Evolutionary conservation across 2,888 invertebrate genomes (phyloP).

Genomic region (Drosophila macrothrix): DNA sequence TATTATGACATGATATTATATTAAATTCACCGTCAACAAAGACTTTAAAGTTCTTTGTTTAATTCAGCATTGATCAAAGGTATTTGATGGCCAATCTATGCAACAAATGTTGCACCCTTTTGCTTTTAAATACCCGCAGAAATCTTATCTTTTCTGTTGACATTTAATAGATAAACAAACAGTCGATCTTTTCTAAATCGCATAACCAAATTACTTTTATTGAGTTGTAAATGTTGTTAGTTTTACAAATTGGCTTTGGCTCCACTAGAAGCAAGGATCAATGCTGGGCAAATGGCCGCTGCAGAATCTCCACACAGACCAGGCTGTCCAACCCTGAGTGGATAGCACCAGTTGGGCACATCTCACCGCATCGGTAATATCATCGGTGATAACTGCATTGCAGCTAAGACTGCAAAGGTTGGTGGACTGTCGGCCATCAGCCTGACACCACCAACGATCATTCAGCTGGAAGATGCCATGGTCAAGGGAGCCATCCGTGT

Average conservation of each 20-base stretch:
- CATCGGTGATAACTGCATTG: conserved; percentile 61
- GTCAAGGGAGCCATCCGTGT: conserved; percentile 85
- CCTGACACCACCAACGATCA: conserved; percentile 79
- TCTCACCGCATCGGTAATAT: conserved; percentile 64
- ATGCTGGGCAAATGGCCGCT: conserved; percentile 58
- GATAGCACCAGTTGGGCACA: conserved; percentile 71
- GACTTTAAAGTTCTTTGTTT: background rate
- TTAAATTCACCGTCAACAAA: background rate
- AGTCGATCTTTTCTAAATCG: too few species aligned
- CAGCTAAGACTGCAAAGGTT: conserved; percentile 74
- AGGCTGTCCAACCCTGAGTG: conserved; percentile 77
- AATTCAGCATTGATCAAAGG: background rate
- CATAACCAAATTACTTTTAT: background rate
- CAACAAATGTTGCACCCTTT: background rate
- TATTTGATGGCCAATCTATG: background rate
- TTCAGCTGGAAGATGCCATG: conserved; percentile 83
- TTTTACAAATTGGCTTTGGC: background rate
- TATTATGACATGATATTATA: background rate
- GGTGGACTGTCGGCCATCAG: conserved; percentile 54
- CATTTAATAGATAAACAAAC: too few species aligned
- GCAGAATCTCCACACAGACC: conserved; percentile 73
- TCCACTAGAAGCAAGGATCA: conserved; percentile 62
- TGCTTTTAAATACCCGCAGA: background rate
- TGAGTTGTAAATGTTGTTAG: background rate
- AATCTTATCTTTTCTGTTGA: background rate